Base-by-base conservation (phyloP, 2,797 vertebrate genomes). In the Lemur catta region DNA sequence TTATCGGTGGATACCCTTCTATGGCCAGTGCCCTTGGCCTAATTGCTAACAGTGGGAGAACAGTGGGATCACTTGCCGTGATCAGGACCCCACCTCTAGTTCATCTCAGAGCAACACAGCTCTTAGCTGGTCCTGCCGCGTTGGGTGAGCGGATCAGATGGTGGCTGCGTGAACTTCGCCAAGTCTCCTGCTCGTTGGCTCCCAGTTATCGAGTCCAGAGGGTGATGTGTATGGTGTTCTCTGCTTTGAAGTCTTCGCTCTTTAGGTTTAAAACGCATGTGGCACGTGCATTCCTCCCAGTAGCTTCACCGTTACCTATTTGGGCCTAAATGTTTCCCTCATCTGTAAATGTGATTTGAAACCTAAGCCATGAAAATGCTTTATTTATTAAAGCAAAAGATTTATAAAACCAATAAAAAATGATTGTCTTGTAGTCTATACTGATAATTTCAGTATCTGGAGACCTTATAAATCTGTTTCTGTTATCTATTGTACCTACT, bases 301-400 rank as follows among this genome's bases (percentile, higher is more conserved):
- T 89, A 55, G 94, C 92, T 97, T 87, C 93, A 84, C 17, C 72
- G 18, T 95, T 84, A 95, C 22, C 91, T 72, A 67, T 84, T 96
- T 74, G 97, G 95, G 86, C 82, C 80, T 97, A 79, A 82, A 78
- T 81, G 52, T 72, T 97, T 95, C 95, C 93, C 91, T 98, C 84
- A 96, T 98, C 97, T 98, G 97, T 98, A 98, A 98, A 55, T 55
- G 98, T 98, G 98, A 98, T 97, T 98, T 6, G 20, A 96, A 97
- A 91, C 84, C 89, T 69, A 96, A 97, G 86, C 97, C 97, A 43
- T 97, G 95, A 94, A 89, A 96, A 92, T 97, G 96, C 89, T 98
- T 95, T 98, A 98, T 98, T 98, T 98, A 98, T 98, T 98, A 97
- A 98, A 98, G 98, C 93, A 97, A 97, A 98, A 95, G 26, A 0